A percentile compares a stretch with the other conserved stretches of the same genome.
phyloP scores from a whole-genome alignment of 2,113 vertebrate genomes.

The Gorsachius goisagi region DNA sequence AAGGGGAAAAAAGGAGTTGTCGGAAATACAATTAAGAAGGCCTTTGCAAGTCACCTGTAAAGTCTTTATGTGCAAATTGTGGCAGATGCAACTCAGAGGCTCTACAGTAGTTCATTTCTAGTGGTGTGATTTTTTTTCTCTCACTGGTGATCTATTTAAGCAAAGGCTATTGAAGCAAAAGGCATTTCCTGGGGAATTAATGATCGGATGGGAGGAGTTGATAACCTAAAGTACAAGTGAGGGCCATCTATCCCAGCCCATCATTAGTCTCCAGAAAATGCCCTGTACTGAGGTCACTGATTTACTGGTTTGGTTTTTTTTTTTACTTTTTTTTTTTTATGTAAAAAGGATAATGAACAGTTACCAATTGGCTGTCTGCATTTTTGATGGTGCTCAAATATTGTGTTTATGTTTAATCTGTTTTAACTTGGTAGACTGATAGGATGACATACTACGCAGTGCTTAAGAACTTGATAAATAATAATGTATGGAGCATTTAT shows the following conservation, averaged over 20 bases:
- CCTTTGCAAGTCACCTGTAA: conserved; percentile 13
- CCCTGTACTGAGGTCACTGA: conserved; percentile 18
- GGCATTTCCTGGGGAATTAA: conserved; percentile 57
- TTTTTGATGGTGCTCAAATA: not conserved
- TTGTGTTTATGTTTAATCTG: not conserved
- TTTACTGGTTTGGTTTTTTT: not conserved
- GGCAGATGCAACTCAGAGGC: not conserved
- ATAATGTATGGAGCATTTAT: not conserved
- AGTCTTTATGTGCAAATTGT: not conserved
- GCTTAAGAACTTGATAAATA: conserved; percentile 12
- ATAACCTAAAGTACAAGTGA: conserved; percentile 53
- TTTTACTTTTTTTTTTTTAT: not conserved
- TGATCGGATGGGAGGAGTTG: conserved; percentile 57
- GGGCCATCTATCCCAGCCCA: conserved; percentile 45
- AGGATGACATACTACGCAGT: not conserved
- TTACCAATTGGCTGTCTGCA: not conserved
- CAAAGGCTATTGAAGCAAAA: conserved; percentile 36
- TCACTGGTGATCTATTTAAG: conserved; percentile 52
- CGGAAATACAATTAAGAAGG: conserved; percentile 6
- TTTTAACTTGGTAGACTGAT: not conserved
- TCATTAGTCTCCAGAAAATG: conserved; percentile 51
- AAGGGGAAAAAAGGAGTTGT: not conserved
- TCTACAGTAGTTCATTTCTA: conserved; percentile 38
- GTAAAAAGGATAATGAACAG: not conserved
- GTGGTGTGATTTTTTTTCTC: not conserved